phyloP scores from a whole-genome alignment of 64 coral and sea anemone genomes.

The Orbicella faveolata region DNA sequence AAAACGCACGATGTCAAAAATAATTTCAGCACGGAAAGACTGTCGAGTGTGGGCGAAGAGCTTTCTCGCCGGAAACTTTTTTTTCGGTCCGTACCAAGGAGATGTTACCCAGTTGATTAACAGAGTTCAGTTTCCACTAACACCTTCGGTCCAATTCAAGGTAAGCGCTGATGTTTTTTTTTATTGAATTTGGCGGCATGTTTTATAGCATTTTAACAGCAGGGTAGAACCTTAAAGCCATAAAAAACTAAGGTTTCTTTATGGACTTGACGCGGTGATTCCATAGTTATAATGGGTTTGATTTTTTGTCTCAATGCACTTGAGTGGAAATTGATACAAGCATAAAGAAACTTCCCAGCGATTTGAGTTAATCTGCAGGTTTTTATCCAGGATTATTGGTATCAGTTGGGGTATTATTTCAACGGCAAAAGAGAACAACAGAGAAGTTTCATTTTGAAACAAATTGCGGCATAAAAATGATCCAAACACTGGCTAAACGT shows the following conservation, averaged over 20 bases:
- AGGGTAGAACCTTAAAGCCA: neutral
- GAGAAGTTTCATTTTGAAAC: neutral
- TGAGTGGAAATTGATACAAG: neutral
- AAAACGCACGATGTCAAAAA: slow-evolving; percentile 25
- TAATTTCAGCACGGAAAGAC: slow-evolving; percentile 25
- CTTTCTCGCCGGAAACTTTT: slow-evolving; percentile 32
- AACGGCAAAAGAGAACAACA: neutral
- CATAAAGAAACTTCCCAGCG: neutral
- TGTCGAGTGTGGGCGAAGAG: slow-evolving; percentile 32
- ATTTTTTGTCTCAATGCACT: neutral
- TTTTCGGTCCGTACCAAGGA: slow-evolving; percentile 55
- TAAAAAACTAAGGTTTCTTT: neutral
- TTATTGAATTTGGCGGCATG: neutral
- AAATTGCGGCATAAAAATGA: neutral
- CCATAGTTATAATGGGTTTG: neutral
- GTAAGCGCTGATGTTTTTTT: slow-evolving; percentile 11
- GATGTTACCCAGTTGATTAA: neutral
- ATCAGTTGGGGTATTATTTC: slow-evolving; percentile 9
- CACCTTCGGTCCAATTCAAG: neutral
- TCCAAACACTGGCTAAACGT: neutral
- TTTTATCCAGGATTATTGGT: slow-evolving; percentile 3
- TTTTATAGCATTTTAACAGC: neutral
- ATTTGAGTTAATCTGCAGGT: slow-evolving; percentile 16
- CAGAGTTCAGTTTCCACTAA: slow-evolving; percentile 1
- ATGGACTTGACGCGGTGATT: neutral